Conservation (phyloP, 2,113 vertebrate genomes). For the Mola mola region DNA sequence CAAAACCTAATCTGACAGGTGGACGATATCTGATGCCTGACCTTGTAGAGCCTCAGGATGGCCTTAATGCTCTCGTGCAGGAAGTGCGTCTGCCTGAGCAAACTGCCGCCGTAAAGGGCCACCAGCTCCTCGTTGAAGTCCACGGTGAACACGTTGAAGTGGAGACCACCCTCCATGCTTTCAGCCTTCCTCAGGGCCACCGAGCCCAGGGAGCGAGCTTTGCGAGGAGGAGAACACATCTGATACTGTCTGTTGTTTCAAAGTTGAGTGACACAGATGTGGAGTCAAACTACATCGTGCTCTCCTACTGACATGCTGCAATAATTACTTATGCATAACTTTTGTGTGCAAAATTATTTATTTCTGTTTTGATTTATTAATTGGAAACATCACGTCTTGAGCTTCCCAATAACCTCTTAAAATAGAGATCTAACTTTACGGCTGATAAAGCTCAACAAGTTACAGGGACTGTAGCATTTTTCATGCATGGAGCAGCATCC, state of each 20-base stretch:
- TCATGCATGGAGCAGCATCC: not conserved
- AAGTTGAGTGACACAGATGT: too few relatives aligned
- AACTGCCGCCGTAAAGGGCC: slow-evolving; percentile 94
- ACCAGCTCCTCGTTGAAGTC: slow-evolving; percentile 98
- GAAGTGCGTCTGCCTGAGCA: slow-evolving; percentile 91
- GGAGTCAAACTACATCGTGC: too few relatives aligned
- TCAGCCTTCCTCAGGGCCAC: slow-evolving; percentile 96
- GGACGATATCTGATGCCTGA: slow-evolving; percentile 65
- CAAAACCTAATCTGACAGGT: not conserved
- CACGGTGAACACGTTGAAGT: slow-evolving; percentile 95
- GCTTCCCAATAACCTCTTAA: too few relatives aligned
- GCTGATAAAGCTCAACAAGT: too few relatives aligned
- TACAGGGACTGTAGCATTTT: too few relatives aligned
- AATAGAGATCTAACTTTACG: too few relatives aligned
- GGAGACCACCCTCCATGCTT: slow-evolving; percentile 87
- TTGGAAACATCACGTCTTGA: not conserved
- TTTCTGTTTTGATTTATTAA: too few relatives aligned
- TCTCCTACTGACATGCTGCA: too few relatives aligned
- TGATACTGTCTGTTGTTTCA: too few relatives aligned
- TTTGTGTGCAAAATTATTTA: too few relatives aligned
- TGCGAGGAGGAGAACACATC: not conserved
- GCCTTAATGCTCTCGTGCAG: slow-evolving; percentile 94
- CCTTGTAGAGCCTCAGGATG: slow-evolving; percentile 94
- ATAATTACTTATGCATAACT: too few relatives aligned
- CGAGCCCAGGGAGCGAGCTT: slow-evolving; percentile 95